Conservation (phyloP, 2,113 vertebrate species). For the Ciconia maguari region DNA sequence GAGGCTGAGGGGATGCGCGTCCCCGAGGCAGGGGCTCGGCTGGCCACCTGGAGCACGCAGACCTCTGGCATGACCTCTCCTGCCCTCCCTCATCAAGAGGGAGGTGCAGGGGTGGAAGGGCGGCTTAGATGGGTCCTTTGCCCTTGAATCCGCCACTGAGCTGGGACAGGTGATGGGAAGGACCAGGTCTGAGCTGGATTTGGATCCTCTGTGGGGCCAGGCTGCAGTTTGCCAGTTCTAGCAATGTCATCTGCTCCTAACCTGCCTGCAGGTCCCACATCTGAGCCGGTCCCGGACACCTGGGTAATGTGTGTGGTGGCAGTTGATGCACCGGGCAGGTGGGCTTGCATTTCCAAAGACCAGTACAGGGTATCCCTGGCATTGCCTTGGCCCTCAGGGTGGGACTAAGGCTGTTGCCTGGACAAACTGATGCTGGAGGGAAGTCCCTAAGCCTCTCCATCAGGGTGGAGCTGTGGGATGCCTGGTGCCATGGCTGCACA, state of each 20-base stretch:
- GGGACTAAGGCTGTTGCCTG: neutral
- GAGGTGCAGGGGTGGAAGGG: neutral
- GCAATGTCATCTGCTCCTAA: neutral
- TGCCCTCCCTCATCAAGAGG: neutral
- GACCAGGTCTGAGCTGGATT: neutral
- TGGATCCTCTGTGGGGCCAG: neutral
- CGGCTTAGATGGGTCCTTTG: rapidly evolving
- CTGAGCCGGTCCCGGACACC: neutral
- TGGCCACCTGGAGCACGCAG: neutral
- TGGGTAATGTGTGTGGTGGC: neutral
- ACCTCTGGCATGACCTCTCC: rapidly evolving
- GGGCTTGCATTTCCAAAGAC: neutral
- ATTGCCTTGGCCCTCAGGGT: neutral
- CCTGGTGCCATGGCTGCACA: neutral
- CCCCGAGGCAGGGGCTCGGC: neutral
- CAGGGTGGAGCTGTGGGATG: neutral
- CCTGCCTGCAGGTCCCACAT: neutral
- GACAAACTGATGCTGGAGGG: neutral
- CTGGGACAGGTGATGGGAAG: neutral
- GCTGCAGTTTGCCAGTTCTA: neutral
- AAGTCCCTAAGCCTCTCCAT: neutral
- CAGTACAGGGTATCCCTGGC: neutral
- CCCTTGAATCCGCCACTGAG: neutral
- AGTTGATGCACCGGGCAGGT: no score
- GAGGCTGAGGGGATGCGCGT: rapidly evolving